Conservation (phyloP, 2,113 vertebrate genomes). For the Megaptera novaeangliae region DNA sequence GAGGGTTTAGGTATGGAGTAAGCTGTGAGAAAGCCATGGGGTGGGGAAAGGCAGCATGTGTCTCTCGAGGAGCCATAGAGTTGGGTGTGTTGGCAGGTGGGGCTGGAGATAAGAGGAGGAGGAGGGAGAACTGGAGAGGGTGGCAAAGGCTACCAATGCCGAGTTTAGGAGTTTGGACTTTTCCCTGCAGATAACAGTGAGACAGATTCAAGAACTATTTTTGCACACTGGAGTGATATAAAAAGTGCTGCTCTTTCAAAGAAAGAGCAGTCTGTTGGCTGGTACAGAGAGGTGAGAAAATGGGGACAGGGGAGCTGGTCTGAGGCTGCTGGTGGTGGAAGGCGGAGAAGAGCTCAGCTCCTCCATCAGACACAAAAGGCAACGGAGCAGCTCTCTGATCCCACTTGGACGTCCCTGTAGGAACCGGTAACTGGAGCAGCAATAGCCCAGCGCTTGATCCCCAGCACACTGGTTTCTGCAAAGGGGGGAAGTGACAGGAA, state of each 20-base stretch:
- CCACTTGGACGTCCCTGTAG: not conserved
- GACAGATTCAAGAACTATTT: not conserved
- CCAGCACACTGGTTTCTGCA: not conserved
- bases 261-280: not conserved
- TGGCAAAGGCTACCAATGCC: not conserved
- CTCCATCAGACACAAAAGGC: not conserved
- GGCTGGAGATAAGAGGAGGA: not conserved
- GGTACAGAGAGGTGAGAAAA: not conserved
- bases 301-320: not conserved
- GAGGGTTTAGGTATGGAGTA: not conserved
- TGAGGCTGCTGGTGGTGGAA: not conserved
- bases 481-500: not conserved
- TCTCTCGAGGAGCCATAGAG: not conserved
- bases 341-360: not conserved
- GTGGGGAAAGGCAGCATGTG: not conserved
- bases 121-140: not conserved
- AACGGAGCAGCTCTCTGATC: not conserved
- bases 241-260: not conserved
- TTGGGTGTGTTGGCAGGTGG: not conserved
- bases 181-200: not conserved
- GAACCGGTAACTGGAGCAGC: not conserved
- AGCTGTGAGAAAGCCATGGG: fast-evolving
- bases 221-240: not conserved
- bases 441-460: not conserved
- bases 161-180: not conserved